These are phyloP conservation scores for Condylura cristata DNA, from an alignment of 2,113 vertebrate species.

Conservation along the genomic window DNA sequence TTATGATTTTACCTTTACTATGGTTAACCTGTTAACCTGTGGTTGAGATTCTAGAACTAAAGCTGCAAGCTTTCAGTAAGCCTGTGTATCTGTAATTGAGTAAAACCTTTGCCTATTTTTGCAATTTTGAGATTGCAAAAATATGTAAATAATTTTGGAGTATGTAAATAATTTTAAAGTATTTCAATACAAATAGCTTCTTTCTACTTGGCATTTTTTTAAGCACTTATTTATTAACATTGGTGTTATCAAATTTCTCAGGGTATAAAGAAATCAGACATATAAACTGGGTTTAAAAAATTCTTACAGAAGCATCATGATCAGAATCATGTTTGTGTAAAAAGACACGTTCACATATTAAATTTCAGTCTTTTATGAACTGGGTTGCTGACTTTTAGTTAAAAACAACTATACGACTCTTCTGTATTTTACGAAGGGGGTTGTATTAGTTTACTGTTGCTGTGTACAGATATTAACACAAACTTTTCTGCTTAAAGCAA, in stretches of 20 bases:
- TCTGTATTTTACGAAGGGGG: neutral
- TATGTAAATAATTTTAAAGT: slow-evolving; percentile 6
- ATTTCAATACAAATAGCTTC: neutral
- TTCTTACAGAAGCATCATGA: slow-evolving; percentile 9
- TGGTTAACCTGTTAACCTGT: slow-evolving; percentile 4
- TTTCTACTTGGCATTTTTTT: neutral
- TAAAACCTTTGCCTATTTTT: slow-evolving; percentile 1
- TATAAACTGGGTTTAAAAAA: slow-evolving; percentile 18
- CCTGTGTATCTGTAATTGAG: neutral
- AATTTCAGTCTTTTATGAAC: neutral
- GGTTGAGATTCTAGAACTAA: neutral
- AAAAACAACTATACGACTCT: neutral
- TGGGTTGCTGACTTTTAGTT: neutral
- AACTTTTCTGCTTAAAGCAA: neutral
- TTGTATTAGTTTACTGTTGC: slow-evolving; percentile 12
- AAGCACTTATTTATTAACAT: neutral
- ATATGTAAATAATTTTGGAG: neutral
- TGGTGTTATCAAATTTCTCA: neutral
- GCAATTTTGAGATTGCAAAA: neutral
- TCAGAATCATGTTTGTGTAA: neutral
- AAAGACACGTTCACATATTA: neutral
- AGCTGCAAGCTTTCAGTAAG: neutral
- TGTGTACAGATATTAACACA: neutral
- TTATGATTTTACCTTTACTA: neutral
- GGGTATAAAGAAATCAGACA: slow-evolving; percentile 12